These are phyloP conservation scores for Oreochromis spilurus DNA, from an alignment of 2,113 vertebrate genomes.

Conservation along the genomic window DNA sequence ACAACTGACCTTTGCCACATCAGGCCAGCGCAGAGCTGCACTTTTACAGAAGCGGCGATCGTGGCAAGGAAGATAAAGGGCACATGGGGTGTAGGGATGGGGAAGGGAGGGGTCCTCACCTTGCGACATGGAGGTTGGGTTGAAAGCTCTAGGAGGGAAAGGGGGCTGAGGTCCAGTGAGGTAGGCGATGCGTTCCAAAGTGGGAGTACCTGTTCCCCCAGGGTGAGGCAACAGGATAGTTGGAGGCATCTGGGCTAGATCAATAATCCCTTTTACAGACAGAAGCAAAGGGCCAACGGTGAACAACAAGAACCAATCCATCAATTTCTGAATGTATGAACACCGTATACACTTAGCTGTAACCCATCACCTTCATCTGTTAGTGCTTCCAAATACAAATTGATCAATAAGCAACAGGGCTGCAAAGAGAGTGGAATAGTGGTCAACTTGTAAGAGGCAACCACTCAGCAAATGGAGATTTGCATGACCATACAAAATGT, in stretches of 20 bases:
- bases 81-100: conserved; percentile 26
- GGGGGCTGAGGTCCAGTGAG: conserved; percentile 92
- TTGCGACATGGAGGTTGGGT: conserved; percentile 91
- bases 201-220: conserved; percentile 90
- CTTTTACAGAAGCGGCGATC: conserved; percentile 17
- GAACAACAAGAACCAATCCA: conserved; percentile 72
- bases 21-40: conserved; percentile 18
- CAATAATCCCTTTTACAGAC: conserved; percentile 94
- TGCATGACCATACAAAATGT: conserved; percentile 13
- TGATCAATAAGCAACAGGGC: conserved; percentile 48
- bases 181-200: conserved; percentile 96
- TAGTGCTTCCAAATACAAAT: conserved; percentile 51
- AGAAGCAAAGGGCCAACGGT: conserved; percentile 78
- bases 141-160: conserved; percentile 93
- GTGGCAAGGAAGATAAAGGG: conserved; percentile 41
- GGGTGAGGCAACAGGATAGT: conserved; percentile 98
- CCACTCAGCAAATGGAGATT: conserved; percentile 52
- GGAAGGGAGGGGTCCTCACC: conserved; percentile 76
- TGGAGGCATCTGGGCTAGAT: conserved; percentile 98
- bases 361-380: conserved; percentile 44
- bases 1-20: conserved; percentile 32
- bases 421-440: conserved; percentile 48
- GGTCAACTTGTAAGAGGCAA: conserved; percentile 52
- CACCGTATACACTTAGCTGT: conserved; percentile 51
- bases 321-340: conserved; percentile 52